Conservation (phyloP, 1,140 invertebrate species). For the Theocolax elegans region DNA sequence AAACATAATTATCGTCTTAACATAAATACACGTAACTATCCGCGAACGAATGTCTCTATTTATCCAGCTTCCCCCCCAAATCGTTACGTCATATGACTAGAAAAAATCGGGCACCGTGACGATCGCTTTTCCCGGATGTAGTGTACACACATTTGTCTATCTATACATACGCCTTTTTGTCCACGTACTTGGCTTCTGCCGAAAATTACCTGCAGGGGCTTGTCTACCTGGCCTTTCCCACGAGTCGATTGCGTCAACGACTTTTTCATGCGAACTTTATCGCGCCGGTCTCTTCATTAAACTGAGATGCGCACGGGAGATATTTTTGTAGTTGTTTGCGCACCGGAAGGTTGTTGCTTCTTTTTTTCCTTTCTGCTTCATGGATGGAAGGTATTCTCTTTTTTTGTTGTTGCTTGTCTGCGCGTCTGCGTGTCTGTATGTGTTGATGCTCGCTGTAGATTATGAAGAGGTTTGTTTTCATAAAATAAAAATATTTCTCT, state of each 20-base stretch:
- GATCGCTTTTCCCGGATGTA: no score
- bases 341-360: not conserved
- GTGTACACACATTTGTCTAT: no score
- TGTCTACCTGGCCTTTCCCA: conserved; percentile 20
- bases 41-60: no score
- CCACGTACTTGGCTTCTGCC: conserved; percentile 13
- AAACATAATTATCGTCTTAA: no score
- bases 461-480: no score
- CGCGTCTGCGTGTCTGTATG: no score
- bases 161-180: no score
- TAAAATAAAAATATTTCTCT: no score
- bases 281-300: conserved; percentile 16
- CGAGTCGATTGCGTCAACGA: conserved; percentile 34
- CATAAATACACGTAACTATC: no score
- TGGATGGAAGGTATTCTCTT: no score
- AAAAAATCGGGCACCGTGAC: conserved; percentile 23
- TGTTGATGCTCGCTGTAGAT: no score
- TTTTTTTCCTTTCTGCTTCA: not conserved
- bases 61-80: not conserved
- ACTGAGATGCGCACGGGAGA: conserved; percentile 6
- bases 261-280: conserved; percentile 30
- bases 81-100: not conserved
- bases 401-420: no score
- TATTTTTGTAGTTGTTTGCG: not conserved
- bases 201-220: conserved; percentile 12